Base-by-base conservation (phyloP, 2,888 invertebrate genomes). In the Chaetogeoica ovagalla region DNA sequence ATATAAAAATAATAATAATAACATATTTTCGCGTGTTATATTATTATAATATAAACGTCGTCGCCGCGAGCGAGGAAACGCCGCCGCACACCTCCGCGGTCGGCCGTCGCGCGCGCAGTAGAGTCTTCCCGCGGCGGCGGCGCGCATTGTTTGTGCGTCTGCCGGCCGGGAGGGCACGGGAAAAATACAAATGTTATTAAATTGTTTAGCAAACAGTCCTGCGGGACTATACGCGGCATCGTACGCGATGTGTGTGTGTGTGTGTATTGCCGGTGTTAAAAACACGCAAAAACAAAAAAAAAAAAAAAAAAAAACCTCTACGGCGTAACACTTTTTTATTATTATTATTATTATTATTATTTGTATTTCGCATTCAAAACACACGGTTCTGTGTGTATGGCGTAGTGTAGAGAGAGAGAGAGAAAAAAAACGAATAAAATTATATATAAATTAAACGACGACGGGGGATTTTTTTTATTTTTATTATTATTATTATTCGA, bases 191-290 rank as follows among this genome's bases (percentile, higher is more conserved):
- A 70, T 79, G 77, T 79, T 79, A 79, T 79, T 70, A 79, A 79
- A 79, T 79, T 79, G 77, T 79, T 79, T 79, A 59, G 77, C 69
- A 79, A 79, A 79, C 77, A 62, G 77, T 79, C 77, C 77, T 70
- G 23, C 55, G 77, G 77, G 77, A 77, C 62, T 57, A 75, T 30
- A 4, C 30, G 1, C 30, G 30, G 30, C 4, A 30, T n/a, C n/a
- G n/a, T 55, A 60, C 15, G 0, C 13, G 15, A 15, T 43, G 6
- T 43, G 9, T 43, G 7, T 43, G 7, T 43, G 7, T 43, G 7
- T 43, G 43, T 43, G 43, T 79, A 70, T 79, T 63, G 77, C 77
- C 77, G 77, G 77, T 79, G 77, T 79, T 79, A 79, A 79, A 74
- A 75, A 75, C 65, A 57, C 57, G 37, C 4, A 52, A 52, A 72